Conservation (phyloP, 1,140 invertebrate genomes). For the Bursaphelenchus mucronatus region DNA sequence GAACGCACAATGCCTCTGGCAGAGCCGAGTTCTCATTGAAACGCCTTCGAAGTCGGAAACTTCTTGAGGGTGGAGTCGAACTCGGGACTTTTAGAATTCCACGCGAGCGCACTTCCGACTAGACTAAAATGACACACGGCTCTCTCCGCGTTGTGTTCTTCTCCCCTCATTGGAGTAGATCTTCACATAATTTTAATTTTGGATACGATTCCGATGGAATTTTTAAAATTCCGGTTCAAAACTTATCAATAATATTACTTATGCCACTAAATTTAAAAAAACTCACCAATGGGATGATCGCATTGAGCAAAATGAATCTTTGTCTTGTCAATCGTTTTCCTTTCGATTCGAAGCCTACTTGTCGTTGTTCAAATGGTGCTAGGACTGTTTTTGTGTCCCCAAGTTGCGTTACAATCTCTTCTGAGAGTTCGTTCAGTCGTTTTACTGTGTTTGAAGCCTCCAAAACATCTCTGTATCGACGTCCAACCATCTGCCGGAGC, state of each 20-base stretch:
- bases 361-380: neutral
- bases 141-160: no score
- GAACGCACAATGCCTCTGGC: constrained; percentile 15
- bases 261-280: neutral
- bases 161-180: no score
- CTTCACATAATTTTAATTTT: neutral
- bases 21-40: constrained; percentile 7
- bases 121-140: neutral
- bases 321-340: constrained; percentile 6
- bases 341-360: neutral
- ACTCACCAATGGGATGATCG: constrained; percentile 30
- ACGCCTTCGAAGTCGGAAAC: constrained; percentile 17
- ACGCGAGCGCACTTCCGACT: neutral
- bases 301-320: constrained; percentile 25
- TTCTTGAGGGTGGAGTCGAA: neutral
- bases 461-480: constrained; percentile 61
- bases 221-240: neutral
- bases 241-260: no score
- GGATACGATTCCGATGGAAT: no score
- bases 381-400: constrained; percentile 7
- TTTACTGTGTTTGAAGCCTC: constrained; percentile 60
- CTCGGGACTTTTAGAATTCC: no score
- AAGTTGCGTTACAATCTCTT: constrained; percentile 26
- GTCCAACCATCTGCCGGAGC: constrained; percentile 61
- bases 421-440: constrained; percentile 35